Conservation (phyloP, 2,797 vertebrate species). For the Sternotherus odoratus region DNA sequence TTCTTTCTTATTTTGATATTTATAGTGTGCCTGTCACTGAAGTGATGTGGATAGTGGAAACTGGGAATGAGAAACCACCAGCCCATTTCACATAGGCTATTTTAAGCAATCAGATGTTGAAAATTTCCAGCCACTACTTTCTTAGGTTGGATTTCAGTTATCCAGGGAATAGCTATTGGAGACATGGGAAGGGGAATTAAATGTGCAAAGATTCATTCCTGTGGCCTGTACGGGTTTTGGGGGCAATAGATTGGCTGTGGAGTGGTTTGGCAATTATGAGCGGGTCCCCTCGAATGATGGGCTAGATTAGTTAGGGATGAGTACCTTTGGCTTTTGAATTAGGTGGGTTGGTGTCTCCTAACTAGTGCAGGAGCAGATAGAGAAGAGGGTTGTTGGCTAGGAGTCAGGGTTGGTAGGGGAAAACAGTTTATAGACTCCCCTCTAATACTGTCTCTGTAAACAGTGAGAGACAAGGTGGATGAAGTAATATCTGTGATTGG, state of each 20-base stretch:
- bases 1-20: neutral
- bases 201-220: neutral
- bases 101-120: neutral
- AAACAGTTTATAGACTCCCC: neutral
- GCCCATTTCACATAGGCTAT: neutral
- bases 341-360: neutral
- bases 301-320: neutral
- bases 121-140: neutral
- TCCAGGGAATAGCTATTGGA: neutral
- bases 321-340: neutral
- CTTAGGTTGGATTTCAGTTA: neutral
- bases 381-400: neutral
- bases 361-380: neutral
- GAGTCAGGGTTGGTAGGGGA: neutral
- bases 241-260: too few species aligned
- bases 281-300: neutral
- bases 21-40: neutral
- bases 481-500: neutral
- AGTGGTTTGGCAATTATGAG: neutral
- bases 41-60: neutral
- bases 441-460: neutral
- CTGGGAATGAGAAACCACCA: neutral
- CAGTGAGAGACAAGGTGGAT: neutral
- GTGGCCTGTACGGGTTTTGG: too few species aligned
- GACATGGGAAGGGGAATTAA: neutral